Evolutionary conservation across 2,113 vertebrate species (phyloP), one percentile per base, ranked within the genome.

Genomic region (Pyxicephalus adspersus): DNA sequence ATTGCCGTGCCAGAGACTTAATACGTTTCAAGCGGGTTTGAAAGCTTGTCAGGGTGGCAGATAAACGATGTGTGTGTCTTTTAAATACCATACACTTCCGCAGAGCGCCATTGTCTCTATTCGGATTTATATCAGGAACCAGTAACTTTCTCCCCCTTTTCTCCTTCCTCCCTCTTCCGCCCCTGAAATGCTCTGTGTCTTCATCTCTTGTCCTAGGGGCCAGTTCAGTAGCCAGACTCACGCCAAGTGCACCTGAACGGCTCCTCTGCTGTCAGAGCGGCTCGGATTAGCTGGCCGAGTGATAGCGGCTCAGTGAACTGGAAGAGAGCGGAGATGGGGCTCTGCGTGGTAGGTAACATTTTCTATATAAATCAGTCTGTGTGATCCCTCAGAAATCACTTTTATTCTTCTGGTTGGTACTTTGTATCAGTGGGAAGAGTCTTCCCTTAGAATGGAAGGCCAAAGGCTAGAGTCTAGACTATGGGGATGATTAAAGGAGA

Each of bases 41-140:
- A 38, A 65, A 81, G 70, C 70, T 57, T 81, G 79, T 74, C 79
- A 81, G 70, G 70, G 70, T 57, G 79, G 79, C 79, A 81, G 79
- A 81, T 81, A 74, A 81, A 81, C 70, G 70, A 81, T 66, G 79
- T 81, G 70, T 65, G 60, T n/a, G 51, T 54, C 54, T 73, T 65
- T 81, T 38, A 71, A 15, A 64, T 65, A 74, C 57, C 70, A 38
- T 73, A 64, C 67, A 73, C 79, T 81, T 81, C 79, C 79, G 70
- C 70, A 19, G 61, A 29, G 51, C 60, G 72, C 20, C 54, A 81
- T 81, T 81, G 79, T 81, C 70, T 31, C 45, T 7, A 11, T 64
- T 50, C 20, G 60, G 79, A 81, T 81, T 81, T 81, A 81, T 81
- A 74, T 74, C 70, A 52, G 70, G 79, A 74, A 81, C 70, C 79